Conservation (phyloP, 1,140 invertebrate genomes). For the Forficula auricularia region DNA sequence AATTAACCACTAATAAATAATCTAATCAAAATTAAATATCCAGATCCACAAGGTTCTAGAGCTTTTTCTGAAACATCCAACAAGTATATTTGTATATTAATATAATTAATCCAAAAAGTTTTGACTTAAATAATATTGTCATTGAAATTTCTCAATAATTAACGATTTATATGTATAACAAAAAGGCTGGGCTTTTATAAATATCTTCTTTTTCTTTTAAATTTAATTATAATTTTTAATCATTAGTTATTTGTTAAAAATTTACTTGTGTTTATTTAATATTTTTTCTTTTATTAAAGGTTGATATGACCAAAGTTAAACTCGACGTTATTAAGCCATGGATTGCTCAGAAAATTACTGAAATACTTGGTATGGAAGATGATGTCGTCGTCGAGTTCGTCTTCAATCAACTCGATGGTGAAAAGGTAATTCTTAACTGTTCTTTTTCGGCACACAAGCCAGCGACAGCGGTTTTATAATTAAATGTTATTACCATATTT, state of each 20-base stretch:
- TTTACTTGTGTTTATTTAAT: neutral
- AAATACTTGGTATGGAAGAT: slow-evolving; percentile 91
- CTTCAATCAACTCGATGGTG: slow-evolving; percentile 88
- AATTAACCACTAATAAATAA: no score
- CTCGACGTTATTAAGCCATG: slow-evolving; percentile 95
- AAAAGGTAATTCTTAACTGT: slow-evolving; percentile 46
- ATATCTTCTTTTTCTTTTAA: slow-evolving; percentile 2
- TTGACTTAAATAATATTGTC: no score
- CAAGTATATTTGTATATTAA: no score
- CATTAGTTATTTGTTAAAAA: slow-evolving; percentile 6
- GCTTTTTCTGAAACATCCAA: no score
- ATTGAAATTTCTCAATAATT: no score
- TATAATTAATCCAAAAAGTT: no score
- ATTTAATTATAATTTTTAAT: slow-evolving; percentile 6
- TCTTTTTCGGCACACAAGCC: slow-evolving; percentile 5
- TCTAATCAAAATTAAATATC: no score
- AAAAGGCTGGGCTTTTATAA: neutral
- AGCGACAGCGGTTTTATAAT: slow-evolving; percentile 5
- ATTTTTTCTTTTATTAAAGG: slow-evolving; percentile 41
- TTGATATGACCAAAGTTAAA: slow-evolving; percentile 97
- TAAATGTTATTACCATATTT: slow-evolving; percentile 6
- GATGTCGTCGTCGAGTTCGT: slow-evolving; percentile 98
- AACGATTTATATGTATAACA: no score
- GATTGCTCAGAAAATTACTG: slow-evolving; percentile 92
- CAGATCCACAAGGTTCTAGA: no score